Conservation (phyloP, 2,113 vertebrate genomes). For the Centropristis striata region DNA sequence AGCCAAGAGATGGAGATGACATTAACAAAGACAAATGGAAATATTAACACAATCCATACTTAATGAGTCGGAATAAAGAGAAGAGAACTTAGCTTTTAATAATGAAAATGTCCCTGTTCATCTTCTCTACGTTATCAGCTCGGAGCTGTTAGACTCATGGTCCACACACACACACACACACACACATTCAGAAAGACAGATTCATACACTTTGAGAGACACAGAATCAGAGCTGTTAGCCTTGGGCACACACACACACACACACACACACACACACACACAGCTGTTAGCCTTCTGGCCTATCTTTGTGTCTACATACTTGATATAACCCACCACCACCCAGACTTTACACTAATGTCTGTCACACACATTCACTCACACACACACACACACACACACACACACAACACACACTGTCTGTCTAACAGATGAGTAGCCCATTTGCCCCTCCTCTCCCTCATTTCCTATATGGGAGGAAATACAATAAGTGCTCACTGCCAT, state of each 20-base stretch:
- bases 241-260: neutral
- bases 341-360: constrained; percentile 20
- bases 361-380: neutral
- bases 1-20: constrained; percentile 22
- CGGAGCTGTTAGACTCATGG: neutral
- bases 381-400: constrained; percentile 14
- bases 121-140: constrained; percentile 49
- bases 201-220: constrained; percentile 12
- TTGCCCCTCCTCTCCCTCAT: constrained; percentile 50
- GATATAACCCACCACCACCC: constrained; percentile 42
- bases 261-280: constrained; percentile 13
- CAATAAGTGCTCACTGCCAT: constrained; percentile 59
- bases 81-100: constrained; percentile 59
- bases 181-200: constrained; percentile 1
- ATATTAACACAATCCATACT: constrained; percentile 67
- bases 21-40: constrained; percentile 68
- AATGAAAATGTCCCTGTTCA: constrained; percentile 63
- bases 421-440: constrained; percentile 45
- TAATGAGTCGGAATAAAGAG: constrained; percentile 68
- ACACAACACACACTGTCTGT: constrained; percentile 1
- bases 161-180: constrained; percentile 11
- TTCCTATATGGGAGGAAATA: constrained; percentile 62
- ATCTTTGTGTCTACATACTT: constrained; percentile 48
- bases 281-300: constrained; percentile 46
- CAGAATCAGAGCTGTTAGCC: constrained; percentile 24